These are phyloP conservation scores for Ophion ellenae DNA, from an alignment of 2,888 invertebrate species.

Conservation along the genomic window DNA sequence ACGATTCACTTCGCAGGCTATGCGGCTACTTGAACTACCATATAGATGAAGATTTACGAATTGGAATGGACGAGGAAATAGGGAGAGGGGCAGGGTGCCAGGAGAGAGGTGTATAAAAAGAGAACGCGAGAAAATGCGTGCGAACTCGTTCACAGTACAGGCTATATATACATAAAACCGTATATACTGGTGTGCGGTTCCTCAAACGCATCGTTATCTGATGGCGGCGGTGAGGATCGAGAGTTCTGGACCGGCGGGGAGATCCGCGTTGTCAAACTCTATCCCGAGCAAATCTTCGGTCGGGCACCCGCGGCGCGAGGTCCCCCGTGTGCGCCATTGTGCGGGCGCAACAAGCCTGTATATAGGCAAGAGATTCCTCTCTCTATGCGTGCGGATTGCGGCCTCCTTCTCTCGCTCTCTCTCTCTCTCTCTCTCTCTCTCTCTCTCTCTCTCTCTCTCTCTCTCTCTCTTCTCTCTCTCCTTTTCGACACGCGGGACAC, in stretches of 20 bases:
- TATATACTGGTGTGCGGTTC: constrained; percentile 67
- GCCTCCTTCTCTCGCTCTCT: constrained; percentile 1
- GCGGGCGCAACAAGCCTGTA: constrained; percentile 63
- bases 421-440: too few species aligned
- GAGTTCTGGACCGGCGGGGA: constrained; percentile 63
- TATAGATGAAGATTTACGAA: constrained; percentile 49
- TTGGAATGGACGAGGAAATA: constrained; percentile 43
- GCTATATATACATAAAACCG: constrained; percentile 9
- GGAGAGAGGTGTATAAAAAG: constrained; percentile 46
- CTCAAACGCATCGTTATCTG: constrained; percentile 72
- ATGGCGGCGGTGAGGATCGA: constrained; percentile 65
- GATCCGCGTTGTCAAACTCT: constrained; percentile 83
- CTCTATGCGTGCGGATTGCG: constrained; percentile 64
- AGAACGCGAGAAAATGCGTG: constrained; percentile 75
- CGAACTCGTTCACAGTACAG: constrained; percentile 70
- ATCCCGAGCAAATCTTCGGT: constrained; percentile 79
- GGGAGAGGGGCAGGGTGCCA: constrained; percentile 15
- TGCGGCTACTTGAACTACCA: constrained; percentile 1
- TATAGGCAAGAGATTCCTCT: constrained; percentile 57
- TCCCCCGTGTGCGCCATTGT: constrained; percentile 77
- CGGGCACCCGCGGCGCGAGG: constrained; percentile 79
- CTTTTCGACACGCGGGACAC: constrained; percentile 53
- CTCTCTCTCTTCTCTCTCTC: constrained; percentile 53
- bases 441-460: constrained; percentile 45
- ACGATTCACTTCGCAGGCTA: constrained; percentile 5